A percentile compares a stretch with the other conserved stretches of the same genome.
phyloP scores from a whole-genome alignment of 2,888 invertebrate species.

The Pinctada fucata region DNA sequence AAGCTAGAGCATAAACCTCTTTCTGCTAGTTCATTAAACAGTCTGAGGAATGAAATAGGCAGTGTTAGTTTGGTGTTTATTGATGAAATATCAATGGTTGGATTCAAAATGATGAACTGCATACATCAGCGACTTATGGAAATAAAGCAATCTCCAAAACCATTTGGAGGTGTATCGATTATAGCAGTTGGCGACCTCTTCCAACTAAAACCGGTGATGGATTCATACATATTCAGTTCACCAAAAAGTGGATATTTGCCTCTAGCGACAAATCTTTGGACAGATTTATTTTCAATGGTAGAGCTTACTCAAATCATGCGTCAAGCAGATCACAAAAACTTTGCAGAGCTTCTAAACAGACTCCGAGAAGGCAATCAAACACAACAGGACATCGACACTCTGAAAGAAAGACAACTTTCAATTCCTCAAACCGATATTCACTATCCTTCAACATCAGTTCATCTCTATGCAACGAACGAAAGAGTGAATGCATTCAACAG shows the following conservation, averaged over 20 bases:
- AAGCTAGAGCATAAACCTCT: slow-evolving; percentile 29
- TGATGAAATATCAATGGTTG: slow-evolving; percentile 40
- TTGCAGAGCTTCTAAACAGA: slow-evolving; percentile 53
- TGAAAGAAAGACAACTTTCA: slow-evolving; percentile 28
- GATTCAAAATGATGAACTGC: slow-evolving; percentile 29
- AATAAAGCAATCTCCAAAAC: slow-evolving; percentile 9
- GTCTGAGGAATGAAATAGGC: slow-evolving; percentile 15
- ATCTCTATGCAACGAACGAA: slow-evolving; percentile 46
- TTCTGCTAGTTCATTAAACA: slow-evolving; percentile 25
- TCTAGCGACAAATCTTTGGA: slow-evolving; percentile 33
- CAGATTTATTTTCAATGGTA: slow-evolving; percentile 21
- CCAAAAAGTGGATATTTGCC: slow-evolving; percentile 6
- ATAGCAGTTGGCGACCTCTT: slow-evolving; percentile 36
- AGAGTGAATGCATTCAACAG: slow-evolving; percentile 38
- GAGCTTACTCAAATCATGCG: slow-evolving; percentile 32
- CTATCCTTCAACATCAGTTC: slow-evolving; percentile 36
- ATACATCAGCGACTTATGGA: slow-evolving; percentile 27
- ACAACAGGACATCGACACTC: slow-evolving; percentile 37
- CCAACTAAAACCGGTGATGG: slow-evolving; percentile 36
- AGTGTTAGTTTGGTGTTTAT: slow-evolving; percentile 32
- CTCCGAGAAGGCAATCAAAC: slow-evolving; percentile 48
- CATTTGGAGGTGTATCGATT: slow-evolving; percentile 28
- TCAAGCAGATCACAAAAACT: slow-evolving; percentile 35
- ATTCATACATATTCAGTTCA: slow-evolving; percentile 23
- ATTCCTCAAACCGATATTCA: neutral